Base-by-base conservation (phyloP, 1,140 invertebrate species). In the Centruroides sculpturatus region DNA sequence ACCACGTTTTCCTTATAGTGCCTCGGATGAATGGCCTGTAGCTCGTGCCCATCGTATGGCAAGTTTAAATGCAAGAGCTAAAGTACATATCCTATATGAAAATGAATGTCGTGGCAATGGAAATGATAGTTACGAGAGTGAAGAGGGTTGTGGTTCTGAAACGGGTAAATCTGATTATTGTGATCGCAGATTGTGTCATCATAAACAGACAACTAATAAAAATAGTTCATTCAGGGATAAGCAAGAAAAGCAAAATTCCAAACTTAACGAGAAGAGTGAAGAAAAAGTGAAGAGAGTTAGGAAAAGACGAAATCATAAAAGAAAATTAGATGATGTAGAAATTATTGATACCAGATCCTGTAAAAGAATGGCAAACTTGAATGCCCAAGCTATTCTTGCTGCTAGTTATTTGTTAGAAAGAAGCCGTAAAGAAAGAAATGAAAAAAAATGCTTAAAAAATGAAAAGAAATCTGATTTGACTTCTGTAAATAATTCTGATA, bases 361-460 rank as follows among this genome's bases (percentile, higher is more conserved):
- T 65, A 92, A 92, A 70, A 79, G 91, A 36, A 92, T 94, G 89
- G 91, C 91, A 9, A 92, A 87, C 70, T 74, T 95, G 34, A 95
- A 94, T 74, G 91, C 91, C 9, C 86, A 87, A 9, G 91, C 91
- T 12, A 94, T 95, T 66, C 77, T 95, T 64, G 87, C 90, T 3
- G 90, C 90, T 34, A 91, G 86, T 62, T 92, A 92, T 70, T 83
- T 81, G 4, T 76, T 78, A 48, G 89, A 92, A 70, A 72, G 57
- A 12, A 61, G 56, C 34, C 65, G 59, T 0, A 63, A 56, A 56
- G 52, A 51, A 57, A 55, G 55, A 11, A 57, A 47, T 10, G 13
- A 53, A 34, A 61, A 53, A 13, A 63, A 56, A 47, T 7, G 6
- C 36, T 49, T 52, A 34, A 63, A 63, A 57, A 41, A 41, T 3